Base-by-base conservation (phyloP, 2,113 vertebrate genomes). In the Ceyx margarethae region DNA sequence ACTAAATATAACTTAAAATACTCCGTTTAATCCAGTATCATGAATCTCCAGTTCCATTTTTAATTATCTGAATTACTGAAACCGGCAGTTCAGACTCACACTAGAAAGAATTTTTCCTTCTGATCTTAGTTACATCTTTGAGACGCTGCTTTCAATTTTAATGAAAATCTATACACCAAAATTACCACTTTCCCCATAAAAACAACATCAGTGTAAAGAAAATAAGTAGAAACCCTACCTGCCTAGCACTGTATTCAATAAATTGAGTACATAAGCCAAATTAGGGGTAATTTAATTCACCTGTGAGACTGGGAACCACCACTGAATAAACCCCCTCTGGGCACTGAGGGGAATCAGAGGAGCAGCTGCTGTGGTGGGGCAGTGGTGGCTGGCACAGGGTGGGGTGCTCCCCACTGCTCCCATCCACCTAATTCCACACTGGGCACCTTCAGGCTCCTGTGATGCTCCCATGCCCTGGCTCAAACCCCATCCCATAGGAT, bases 91-190 rank as follows among this genome's bases (percentile, higher is more conserved):
- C 87, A 67, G 78, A 16, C 60, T 35, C 33, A 43, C 10, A 64
- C 46, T 53, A n/a, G 91, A 85, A 90, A 48, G 20, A 73, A 15
- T 76, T 93, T 82, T 94, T 19, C 85, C 51, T 46, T 68, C 48
- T 56, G 35, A 46, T 69, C 31, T 67, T 6, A 31, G 61, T 37
- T 78, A 45, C 43, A 61, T 79, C 67, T 48, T 88, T 23, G 56
- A 73, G 66, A 93, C 58, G 13, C 15, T 74, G 14, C 81, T 87
- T 56, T 65, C 58, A 89, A 61, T 46, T 75, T 69, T 93, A 85
- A 95, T 85, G 80, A 91, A 94, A 93, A 90, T 90, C 89, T 26
- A 18, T 78, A 72, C 56, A 46, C n/a, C 64, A 43, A 61, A 93
- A 28, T 12, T 9, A 37, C 35, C 6, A 3, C 40, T 85, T 66